Conservation (phyloP, 2,888 invertebrate genomes). For the Campoplex nolae region DNA sequence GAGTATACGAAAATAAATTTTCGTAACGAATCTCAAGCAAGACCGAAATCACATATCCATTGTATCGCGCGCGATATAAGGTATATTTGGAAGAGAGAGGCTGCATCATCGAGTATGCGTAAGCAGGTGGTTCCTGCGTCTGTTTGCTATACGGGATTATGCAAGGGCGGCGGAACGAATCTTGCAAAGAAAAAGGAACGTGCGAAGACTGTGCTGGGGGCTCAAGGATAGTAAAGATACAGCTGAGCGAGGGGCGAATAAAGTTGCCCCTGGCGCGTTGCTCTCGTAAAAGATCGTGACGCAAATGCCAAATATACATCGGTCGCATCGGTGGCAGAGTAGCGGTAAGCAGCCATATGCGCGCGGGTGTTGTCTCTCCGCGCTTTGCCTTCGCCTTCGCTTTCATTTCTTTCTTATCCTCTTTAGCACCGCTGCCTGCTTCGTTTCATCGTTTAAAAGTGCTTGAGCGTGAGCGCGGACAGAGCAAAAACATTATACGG, state of each 20-base stretch:
- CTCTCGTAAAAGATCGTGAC: slow-evolving; percentile 68
- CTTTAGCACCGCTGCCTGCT: background rate
- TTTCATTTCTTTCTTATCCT: background rate
- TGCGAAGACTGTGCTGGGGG: slow-evolving; percentile 1
- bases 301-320: slow-evolving; percentile 72
- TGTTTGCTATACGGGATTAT: slow-evolving; percentile 5
- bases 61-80: background rate
- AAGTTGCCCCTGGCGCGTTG: slow-evolving; percentile 40
- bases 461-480: slow-evolving; percentile 48
- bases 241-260: slow-evolving; percentile 40
- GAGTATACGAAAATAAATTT: background rate
- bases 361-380: slow-evolving; percentile 10
- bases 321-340: slow-evolving; percentile 35
- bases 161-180: slow-evolving; percentile 18
- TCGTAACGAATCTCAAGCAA: background rate
- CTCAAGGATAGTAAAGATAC: background rate
- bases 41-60: background rate
- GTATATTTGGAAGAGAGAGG: background rate
- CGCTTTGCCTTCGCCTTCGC: background rate
- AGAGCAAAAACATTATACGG: slow-evolving; percentile 45
- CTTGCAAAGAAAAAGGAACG: slow-evolving; percentile 31
- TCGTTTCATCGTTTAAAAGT: slow-evolving; percentile 31
- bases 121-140: slow-evolving; percentile 5
- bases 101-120: background rate
- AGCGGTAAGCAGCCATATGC: background rate